Evolutionary conservation across 2,888 invertebrate genomes (phyloP).

Genomic region (Alloplasta piceator): DNA sequence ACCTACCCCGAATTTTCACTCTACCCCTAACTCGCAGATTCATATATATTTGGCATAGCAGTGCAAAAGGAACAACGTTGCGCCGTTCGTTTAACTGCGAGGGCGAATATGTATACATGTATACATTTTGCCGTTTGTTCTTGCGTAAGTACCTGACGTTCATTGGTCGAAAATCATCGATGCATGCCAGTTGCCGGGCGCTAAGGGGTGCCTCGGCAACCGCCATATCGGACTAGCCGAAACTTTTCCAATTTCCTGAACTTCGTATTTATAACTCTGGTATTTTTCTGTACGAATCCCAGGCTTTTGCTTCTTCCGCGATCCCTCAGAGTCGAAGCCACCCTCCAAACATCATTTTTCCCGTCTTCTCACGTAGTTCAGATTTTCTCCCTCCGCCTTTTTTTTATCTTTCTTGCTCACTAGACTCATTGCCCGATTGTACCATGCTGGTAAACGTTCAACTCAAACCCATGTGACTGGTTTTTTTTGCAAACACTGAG

Average conservation of each 20-base stretch:
- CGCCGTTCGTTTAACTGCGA: conserved; percentile 28
- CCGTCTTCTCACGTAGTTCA: too few relatives aligned
- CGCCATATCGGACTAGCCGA: conserved; percentile 46
- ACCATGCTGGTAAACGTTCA: too few relatives aligned
- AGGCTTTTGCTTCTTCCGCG: conserved; percentile 28
- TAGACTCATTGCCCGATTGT: conserved; percentile 34
- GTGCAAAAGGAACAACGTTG: conserved; percentile 27
- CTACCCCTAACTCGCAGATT: not conserved
- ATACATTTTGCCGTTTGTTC: conserved; percentile 38
- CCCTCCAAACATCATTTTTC: conserved; percentile 24
- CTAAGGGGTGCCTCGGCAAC: conserved; percentile 8
- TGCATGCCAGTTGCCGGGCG: too few relatives aligned
- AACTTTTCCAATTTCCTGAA: conserved; percentile 78
- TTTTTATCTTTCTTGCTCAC: conserved; percentile 42
- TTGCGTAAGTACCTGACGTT: conserved; percentile 25
- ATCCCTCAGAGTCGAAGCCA: conserved; percentile 43
- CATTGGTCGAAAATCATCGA: conserved; percentile 23
- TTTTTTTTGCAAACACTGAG: too few relatives aligned
- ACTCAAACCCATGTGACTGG: too few relatives aligned
- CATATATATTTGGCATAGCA: not conserved
- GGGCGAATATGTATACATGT: too few relatives aligned
- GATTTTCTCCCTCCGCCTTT: conserved; percentile 33
- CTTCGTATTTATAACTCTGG: conserved; percentile 76
- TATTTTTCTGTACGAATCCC: conserved; percentile 52
- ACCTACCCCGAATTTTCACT: conserved; percentile 11